Percentiles rank a stretch among this genome's conserved stretches.
Evolutionary conservation across 30 jellyfish, hydroid and myxozoan genomes (phyloP).

Genomic region (Sanderia malayensis): DNA sequence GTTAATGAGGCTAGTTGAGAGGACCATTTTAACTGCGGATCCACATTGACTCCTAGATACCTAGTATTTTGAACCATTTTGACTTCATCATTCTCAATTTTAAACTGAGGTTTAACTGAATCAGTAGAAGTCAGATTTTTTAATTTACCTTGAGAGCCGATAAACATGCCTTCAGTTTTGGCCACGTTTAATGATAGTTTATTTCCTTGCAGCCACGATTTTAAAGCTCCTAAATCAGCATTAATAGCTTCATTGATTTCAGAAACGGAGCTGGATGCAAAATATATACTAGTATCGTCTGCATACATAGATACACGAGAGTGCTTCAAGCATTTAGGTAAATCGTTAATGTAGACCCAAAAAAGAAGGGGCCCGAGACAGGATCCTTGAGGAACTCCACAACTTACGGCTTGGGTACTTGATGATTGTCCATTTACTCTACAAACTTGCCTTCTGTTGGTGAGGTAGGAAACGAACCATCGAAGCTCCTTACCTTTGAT

Average conservation of each 20-base stretch:
- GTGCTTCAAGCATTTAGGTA: slow-evolving; percentile 51
- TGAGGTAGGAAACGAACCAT: slow-evolving; percentile 33
- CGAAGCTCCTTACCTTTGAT: slow-evolving; percentile 40
- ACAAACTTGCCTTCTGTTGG: slow-evolving; percentile 35
- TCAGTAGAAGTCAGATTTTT: slow-evolving; percentile 4
- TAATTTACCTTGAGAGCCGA: slow-evolving; percentile 3
- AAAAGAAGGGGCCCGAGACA: slow-evolving; percentile 31
- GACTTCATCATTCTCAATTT: slow-evolving; percentile 29
- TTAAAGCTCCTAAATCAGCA: slow-evolving; percentile 15
- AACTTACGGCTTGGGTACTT: slow-evolving; percentile 24
- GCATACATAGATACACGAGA: slow-evolving; percentile 46
- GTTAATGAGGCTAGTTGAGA: slow-evolving; percentile 18
- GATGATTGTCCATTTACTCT: slow-evolving; percentile 40
- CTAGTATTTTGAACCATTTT: slow-evolving; percentile 15
- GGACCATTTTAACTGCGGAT: slow-evolving; percentile 29
- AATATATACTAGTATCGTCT: slow-evolving; percentile 32
- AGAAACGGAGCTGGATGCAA: slow-evolving; percentile 37
- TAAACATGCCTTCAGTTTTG: slow-evolving; percentile 19
- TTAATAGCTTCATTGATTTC: slow-evolving; percentile 21
- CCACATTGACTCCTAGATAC: slow-evolving; percentile 30
- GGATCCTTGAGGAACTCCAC: slow-evolving; percentile 45
- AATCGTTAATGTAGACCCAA: slow-evolving; percentile 31
- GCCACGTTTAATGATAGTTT: slow-evolving; percentile 24
- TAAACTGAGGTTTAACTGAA: slow-evolving; percentile 17
- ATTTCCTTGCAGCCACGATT: slow-evolving; percentile 20